Conservation (phyloP, 2,888 invertebrate species). For the Nasonovia ribisnigri region DNA sequence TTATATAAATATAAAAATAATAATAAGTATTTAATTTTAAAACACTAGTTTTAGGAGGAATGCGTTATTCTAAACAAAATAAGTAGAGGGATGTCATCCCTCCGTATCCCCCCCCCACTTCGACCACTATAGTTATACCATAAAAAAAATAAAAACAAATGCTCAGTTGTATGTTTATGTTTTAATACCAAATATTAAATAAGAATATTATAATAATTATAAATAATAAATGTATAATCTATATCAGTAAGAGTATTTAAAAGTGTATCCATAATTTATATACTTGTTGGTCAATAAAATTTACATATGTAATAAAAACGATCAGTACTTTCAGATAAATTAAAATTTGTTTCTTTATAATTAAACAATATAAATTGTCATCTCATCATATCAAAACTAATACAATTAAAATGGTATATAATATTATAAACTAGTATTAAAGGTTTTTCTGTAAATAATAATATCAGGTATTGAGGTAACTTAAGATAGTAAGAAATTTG, state of each 20-base stretch:
- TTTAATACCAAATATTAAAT: neutral
- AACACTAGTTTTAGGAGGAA: too few relatives aligned
- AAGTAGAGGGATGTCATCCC: too few relatives aligned
- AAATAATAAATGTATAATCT: neutral
- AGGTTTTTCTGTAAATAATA: neutral
- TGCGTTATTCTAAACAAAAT: too few relatives aligned
- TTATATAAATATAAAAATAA: too few relatives aligned
- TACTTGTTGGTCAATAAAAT: slow-evolving; percentile 8
- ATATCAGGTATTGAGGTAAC: neutral
- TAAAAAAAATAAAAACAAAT: neutral
- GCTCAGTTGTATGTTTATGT: neutral
- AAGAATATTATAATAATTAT: neutral
- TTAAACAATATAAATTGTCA: neutral
- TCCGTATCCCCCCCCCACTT: too few relatives aligned
- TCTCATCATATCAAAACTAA: neutral
- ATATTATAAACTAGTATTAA: neutral
- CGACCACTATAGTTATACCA: too few relatives aligned
- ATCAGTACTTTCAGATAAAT: slow-evolving; percentile 10
- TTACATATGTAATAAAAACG: neutral
- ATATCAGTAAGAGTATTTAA: neutral
- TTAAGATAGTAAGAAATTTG: neutral
- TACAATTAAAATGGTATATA: neutral
- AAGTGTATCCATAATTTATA: neutral
- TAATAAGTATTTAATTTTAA: too few relatives aligned
- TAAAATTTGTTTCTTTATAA: neutral